These are phyloP conservation scores for Halcyon badia DNA, from an alignment of 2,797 vertebrate species.

Conservation along the genomic window DNA sequence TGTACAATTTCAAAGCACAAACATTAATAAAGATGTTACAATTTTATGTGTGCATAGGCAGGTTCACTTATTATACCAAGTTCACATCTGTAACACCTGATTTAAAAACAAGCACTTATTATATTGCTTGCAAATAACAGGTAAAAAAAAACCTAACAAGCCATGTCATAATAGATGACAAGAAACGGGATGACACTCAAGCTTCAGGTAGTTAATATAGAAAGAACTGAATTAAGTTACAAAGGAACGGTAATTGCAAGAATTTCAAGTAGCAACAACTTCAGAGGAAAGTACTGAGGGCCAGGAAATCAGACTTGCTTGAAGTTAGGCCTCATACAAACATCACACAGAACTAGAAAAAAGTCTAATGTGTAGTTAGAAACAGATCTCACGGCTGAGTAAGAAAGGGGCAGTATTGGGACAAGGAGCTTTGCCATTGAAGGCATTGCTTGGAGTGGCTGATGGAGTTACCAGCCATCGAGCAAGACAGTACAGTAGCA, in stretches of 20 bases:
- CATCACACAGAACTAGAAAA: not conserved
- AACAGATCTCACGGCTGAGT: not conserved
- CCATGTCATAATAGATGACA: not conserved
- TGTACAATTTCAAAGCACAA: not conserved
- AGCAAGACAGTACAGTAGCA: not conserved
- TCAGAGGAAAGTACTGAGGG: not conserved
- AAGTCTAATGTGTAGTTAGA: not conserved
- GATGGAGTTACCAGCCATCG: not conserved
- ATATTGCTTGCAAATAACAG: not conserved
- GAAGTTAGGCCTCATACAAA: not conserved
- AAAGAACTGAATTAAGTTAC: not conserved
- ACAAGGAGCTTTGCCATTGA: not conserved
- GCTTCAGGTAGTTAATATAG: not conserved
- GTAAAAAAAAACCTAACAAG: not conserved
- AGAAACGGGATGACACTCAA: not conserved
- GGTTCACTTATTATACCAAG: not conserved
- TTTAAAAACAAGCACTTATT: not conserved
- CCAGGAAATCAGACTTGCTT: not conserved
- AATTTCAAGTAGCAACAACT: not conserved
- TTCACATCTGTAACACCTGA: fast-evolving
- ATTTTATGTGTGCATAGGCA: not conserved
- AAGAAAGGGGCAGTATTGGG: not conserved
- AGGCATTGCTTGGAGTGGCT: not conserved
- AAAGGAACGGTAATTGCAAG: not conserved
- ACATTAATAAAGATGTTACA: not conserved